Conservation (phyloP, 2,113 vertebrate species). For the Pithys albifrons region DNA sequence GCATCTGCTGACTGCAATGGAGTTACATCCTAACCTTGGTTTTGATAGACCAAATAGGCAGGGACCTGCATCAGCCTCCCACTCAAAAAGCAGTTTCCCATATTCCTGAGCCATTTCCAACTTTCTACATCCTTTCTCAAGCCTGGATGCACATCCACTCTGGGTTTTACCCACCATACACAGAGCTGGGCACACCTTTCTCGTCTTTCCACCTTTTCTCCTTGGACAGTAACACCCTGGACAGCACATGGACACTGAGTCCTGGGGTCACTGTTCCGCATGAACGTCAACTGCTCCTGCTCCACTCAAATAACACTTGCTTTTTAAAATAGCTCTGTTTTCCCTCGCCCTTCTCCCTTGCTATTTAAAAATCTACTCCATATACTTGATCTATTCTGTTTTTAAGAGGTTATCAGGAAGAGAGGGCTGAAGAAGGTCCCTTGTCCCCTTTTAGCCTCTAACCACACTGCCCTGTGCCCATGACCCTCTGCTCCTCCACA, state of each 20-base stretch:
- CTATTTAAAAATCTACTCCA: neutral
- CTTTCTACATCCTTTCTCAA: neutral
- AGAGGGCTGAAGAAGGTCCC: neutral
- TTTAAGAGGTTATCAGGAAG: neutral
- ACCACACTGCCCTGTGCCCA: neutral
- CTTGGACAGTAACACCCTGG: neutral
- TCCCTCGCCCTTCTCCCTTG: neutral
- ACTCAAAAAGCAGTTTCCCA: neutral
- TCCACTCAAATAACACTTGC: neutral
- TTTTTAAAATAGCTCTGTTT: neutral
- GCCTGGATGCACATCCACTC: rapidly evolving
- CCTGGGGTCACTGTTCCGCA: neutral
- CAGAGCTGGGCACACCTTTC: neutral
- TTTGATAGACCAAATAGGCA: neutral
- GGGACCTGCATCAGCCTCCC: neutral
- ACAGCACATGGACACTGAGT: rapidly evolving
- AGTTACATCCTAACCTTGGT: neutral
- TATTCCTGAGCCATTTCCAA: neutral
- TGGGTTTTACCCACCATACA: neutral
- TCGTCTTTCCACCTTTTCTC: neutral
- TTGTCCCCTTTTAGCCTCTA: neutral
- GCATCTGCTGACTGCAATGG: neutral
- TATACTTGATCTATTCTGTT: neutral
- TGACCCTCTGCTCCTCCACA: neutral
- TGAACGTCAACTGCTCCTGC: neutral